Conservation (phyloP, 2,797 vertebrate genomes). For the Gymnodraco acuticeps region DNA sequence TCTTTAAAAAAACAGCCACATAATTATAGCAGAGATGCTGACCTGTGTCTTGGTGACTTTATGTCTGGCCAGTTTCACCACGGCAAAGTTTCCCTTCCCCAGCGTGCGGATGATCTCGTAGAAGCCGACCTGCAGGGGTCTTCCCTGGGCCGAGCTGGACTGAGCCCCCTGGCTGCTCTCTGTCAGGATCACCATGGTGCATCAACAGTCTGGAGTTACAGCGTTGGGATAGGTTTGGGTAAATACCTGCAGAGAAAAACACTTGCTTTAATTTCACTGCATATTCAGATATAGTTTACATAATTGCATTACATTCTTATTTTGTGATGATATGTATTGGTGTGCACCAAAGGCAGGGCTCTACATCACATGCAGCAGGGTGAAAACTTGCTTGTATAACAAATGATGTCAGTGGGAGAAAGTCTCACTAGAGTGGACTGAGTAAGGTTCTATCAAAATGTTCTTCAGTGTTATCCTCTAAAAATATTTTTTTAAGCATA, state of each 20-base stretch:
- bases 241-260: conserved; percentile 64
- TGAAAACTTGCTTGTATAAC: conserved; percentile 3
- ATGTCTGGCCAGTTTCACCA: conserved; percentile 95
- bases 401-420: background rate
- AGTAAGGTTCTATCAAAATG: background rate
- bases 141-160: conserved; percentile 80
- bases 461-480: background rate
- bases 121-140: conserved; percentile 95
- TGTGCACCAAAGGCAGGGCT: too few species aligned
- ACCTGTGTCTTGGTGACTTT: conserved; percentile 98
- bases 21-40: conserved; percentile 11
- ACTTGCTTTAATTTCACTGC: background rate
- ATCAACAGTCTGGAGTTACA: conserved; percentile 40
- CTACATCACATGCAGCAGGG: background rate
- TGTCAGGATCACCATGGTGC: conserved; percentile 94
- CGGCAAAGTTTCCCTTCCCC: conserved; percentile 97
- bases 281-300: background rate
- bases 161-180: conserved; percentile 81
- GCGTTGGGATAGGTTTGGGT: conserved; percentile 40
- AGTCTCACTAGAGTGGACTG: background rate
- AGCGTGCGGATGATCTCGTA: conserved; percentile 96
- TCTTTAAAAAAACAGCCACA: background rate
- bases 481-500: background rate
- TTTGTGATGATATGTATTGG: background rate
- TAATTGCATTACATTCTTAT: background rate